Evolutionary conservation across 1,140 invertebrate genomes (phyloP).

Genomic region (Drosophila orosa): DNA sequence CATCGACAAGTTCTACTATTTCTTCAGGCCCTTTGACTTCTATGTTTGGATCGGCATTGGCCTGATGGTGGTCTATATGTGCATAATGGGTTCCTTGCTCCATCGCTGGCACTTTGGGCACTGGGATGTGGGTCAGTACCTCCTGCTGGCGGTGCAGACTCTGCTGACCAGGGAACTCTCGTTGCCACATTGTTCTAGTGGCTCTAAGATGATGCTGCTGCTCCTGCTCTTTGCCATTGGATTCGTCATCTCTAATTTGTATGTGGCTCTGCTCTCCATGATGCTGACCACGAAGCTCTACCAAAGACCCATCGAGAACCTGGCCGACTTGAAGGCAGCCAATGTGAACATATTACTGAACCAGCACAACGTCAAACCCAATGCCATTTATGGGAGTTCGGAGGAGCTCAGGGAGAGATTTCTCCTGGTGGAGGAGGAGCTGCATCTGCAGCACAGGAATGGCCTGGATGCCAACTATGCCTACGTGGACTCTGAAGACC

Average conservation of each 20-base stretch:
- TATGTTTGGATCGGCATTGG: constrained; percentile 24
- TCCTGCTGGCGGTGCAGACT: constrained; percentile 44
- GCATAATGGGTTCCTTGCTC: constrained; percentile 29
- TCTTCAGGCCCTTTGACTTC: constrained; percentile 41
- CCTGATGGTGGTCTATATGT: constrained; percentile 25
- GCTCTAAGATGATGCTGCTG: constrained; percentile 8
- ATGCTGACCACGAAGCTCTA: constrained; percentile 53
- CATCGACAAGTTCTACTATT: constrained; percentile 52
- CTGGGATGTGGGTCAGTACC: constrained; percentile 50
- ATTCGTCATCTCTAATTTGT: constrained; percentile 34
- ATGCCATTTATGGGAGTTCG: constrained; percentile 35
- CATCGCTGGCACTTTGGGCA: constrained; percentile 12
- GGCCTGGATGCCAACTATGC: constrained; percentile 31
- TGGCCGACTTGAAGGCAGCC: constrained; percentile 43
- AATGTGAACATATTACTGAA: constrained; percentile 43
- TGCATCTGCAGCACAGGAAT: constrained; percentile 10
- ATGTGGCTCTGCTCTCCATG: constrained; percentile 47
- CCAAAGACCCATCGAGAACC: constrained; percentile 31
- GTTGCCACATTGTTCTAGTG: constrained; percentile 10
- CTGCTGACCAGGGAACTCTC: constrained; percentile 21
- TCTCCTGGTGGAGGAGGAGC: constrained; percentile 10
- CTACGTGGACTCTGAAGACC: constrained; percentile 51
- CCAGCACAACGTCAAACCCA: constrained; percentile 14
- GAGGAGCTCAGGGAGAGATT: constrained; percentile 38
- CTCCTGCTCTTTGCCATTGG: constrained; percentile 39